Base-by-base conservation (phyloP, 2,888 invertebrate species). In the Sinelater perroti region DNA sequence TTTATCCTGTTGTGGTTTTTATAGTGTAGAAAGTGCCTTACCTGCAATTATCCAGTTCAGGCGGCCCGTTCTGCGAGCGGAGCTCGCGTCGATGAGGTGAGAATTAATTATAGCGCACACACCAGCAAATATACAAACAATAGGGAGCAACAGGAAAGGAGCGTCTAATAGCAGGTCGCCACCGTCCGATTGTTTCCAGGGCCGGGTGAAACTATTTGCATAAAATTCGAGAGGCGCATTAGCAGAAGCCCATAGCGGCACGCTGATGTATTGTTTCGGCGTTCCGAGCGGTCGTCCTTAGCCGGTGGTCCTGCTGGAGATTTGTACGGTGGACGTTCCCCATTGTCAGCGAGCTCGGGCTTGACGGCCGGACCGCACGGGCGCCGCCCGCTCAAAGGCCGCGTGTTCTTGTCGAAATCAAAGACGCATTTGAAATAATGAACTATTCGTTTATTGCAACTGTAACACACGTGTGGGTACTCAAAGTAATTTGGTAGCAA, bases 361-460 rank as follows among this genome's bases (percentile, higher is more conserved):
- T 70, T 72, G 73, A 74, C 60, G 70, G 20, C 50, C 55, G 52
- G 72, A 71, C 72, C 72, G 67, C 72, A 73, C 72, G 30, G 40
- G 47, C 24, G 36, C 26, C 40, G 42, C n/a, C 8, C 7, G 18
- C 18, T 18, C 8, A 13, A n/a, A 8, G 2, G 18, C n/a, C 17
- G 18, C 2, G 14, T 17, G n/a, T n/a, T n/a, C n/a, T n/a, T n/a
- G n/a, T 13, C n/a, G 1, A 36, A 50, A 51, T 46, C 20, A 49
- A n/a, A 38, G 53, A 58, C 47, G 42, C 18, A 38, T 30, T 54
- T 46, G 71, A 72, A 76, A 74, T 77, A 78, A 77, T 76, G 75
- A 78, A 77, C 76, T 75, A 77, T 74, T 77, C 75, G 75, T 76
- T 78, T 78, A 78, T 78, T 78, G 78, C 78, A 78, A 74, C 73